phyloP scores from a whole-genome alignment of 2,888 invertebrate species.

The Teleiodes luculella region DNA sequence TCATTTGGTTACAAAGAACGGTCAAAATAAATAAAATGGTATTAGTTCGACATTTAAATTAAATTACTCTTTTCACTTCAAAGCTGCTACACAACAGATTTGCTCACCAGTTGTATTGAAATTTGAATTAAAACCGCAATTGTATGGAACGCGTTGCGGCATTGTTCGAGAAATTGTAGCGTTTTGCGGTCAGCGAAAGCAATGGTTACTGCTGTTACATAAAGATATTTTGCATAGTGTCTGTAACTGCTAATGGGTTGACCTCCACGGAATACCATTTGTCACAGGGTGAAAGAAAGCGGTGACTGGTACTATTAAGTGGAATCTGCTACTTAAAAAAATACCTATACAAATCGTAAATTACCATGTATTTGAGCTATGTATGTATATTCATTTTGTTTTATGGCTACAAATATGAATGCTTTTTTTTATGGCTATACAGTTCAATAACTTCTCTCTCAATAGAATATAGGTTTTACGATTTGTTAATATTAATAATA shows the following conservation, averaged over 20 bases:
- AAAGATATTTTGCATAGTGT: constrained; percentile 20
- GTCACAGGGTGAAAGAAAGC: neutral
- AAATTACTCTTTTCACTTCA: neutral
- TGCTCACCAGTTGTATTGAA: neutral
- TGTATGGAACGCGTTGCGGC: neutral
- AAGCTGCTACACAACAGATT: neutral
- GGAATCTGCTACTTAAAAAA: too few relatives aligned
- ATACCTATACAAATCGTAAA: too few relatives aligned
- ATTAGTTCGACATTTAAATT: too few relatives aligned
- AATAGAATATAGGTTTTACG: too few relatives aligned
- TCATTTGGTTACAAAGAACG: too few relatives aligned
- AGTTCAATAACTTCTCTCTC: too few relatives aligned
- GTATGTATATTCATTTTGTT: too few relatives aligned
- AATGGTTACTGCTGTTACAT: constrained; percentile 18
- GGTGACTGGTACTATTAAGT: neutral
- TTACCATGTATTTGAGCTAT: too few relatives aligned
- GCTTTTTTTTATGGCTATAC: too few relatives aligned
- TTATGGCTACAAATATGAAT: too few relatives aligned
- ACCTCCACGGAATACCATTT: constrained; percentile 12
- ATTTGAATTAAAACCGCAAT: constrained; percentile 2
- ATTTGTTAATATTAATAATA: too few relatives aligned
- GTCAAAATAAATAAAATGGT: neutral
- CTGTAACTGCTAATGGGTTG: constrained; percentile 11
- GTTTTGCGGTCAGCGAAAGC: constrained; percentile 26
- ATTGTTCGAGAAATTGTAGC: constrained; percentile 18